A percentile compares a stretch with the other conserved stretches of the same genome.
phyloP scores from a whole-genome alignment of 2,888 invertebrate species.

The Polyommatus iphigenia region DNA sequence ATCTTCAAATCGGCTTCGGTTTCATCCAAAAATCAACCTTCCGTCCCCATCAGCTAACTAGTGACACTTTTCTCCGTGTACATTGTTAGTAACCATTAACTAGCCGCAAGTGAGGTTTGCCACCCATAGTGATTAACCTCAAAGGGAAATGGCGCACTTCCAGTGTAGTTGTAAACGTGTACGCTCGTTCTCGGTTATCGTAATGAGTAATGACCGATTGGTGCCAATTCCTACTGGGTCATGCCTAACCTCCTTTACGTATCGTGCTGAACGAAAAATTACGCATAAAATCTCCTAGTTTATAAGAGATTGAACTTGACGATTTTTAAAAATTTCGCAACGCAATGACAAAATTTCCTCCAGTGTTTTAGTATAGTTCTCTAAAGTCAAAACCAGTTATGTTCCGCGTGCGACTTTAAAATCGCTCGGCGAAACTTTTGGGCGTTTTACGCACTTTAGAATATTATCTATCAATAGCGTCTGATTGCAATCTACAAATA shows the following conservation, averaged over 20 bases:
- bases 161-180: conserved; percentile 38
- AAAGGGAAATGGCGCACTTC: conserved; percentile 43
- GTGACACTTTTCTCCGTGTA: conserved; percentile 28
- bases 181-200: conserved; percentile 37
- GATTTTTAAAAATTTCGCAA: no score
- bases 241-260: neutral
- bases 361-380: no score
- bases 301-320: no score
- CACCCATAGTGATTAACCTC: conserved; percentile 47
- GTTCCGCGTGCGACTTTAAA: no score
- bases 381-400: no score
- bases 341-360: no score
- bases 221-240: conserved; percentile 32
- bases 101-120: conserved; percentile 41
- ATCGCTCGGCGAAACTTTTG: no score
- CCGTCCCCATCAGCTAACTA: neutral
- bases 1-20: neutral
- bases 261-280: neutral
- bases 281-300: neutral
- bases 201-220: conserved; percentile 36
- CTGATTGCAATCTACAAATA: no score
- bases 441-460: no score
- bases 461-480: no score
- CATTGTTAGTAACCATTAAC: conserved; percentile 40
- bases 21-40: neutral